Percentiles rank a stretch among this genome's conserved stretches.
These are phyloP conservation scores for Uria aalge DNA, from an alignment of 2,113 vertebrate species.

Conservation along the genomic window DNA sequence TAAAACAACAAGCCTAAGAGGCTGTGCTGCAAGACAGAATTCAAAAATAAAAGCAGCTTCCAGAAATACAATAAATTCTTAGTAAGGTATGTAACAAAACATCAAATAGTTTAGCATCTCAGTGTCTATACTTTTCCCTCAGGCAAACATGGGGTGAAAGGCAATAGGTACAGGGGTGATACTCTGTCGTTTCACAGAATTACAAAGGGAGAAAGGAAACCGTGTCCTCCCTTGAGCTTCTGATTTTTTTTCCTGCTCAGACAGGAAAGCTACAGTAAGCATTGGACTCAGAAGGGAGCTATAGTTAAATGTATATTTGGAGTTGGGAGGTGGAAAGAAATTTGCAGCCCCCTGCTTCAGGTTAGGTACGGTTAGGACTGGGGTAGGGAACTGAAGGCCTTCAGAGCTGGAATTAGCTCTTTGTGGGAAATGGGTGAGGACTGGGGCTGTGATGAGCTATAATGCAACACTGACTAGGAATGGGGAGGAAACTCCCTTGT, in stretches of 20 bases:
- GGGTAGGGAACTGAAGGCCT: background rate
- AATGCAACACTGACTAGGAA: background rate
- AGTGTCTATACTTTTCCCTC: background rate
- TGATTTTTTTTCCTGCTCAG: background rate
- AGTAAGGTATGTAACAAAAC: background rate
- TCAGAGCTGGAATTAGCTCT: background rate
- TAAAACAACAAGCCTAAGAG: background rate
- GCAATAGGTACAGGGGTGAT: background rate
- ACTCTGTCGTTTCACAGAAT: background rate
- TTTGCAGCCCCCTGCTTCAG: background rate
- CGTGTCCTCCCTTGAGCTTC: background rate
- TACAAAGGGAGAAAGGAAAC: background rate
- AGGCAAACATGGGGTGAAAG: background rate
- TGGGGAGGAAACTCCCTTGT: background rate
- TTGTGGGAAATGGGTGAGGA: background rate
- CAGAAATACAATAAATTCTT: background rate
- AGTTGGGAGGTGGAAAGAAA: background rate
- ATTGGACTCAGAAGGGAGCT: background rate
- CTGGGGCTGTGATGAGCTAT: background rate
- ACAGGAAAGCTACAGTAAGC: background rate
- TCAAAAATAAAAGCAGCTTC: background rate
- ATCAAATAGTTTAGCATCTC: background rate
- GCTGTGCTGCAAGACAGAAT: background rate
- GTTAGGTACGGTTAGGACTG: background rate
- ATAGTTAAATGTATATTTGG: background rate